Percentiles rank a stretch among this genome's conserved stretches.
These are phyloP conservation scores for Myotis pilosus DNA, from an alignment of 2,797 vertebrate species.

Conservation along the genomic window DNA sequence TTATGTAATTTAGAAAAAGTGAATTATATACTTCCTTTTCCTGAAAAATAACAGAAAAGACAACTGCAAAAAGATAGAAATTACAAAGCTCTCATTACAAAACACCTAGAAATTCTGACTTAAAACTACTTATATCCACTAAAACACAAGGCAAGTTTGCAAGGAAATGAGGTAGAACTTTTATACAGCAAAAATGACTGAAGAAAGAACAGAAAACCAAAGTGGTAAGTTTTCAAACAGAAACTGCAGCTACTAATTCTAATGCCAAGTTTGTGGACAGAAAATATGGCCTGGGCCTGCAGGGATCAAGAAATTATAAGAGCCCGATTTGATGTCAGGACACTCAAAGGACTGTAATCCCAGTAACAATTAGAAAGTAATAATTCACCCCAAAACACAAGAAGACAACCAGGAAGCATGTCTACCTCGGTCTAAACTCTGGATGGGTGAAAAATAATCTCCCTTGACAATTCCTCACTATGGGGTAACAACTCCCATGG, in stretches of 20 bases:
- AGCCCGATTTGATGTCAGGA: not conserved
- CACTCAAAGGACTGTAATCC: not conserved
- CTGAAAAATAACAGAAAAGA: slow-evolving; percentile 19
- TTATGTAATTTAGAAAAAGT: slow-evolving; percentile 6
- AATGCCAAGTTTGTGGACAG: not conserved
- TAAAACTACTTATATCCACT: not conserved
- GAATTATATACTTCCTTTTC: not conserved
- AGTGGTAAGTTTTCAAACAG: not conserved
- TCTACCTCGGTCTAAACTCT: not conserved
- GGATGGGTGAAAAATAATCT: not conserved
- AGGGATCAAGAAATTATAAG: not conserved
- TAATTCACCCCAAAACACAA: not conserved
- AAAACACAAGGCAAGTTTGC: not conserved
- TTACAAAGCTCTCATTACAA: not conserved
- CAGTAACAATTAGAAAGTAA: not conserved
- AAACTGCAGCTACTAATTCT: not conserved
- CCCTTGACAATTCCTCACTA: not conserved
- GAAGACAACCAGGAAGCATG: not conserved
- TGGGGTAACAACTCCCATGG: not conserved
- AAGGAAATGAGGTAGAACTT: not conserved
- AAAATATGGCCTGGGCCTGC: not conserved
- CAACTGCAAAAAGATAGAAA: not conserved
- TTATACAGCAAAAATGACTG: not conserved
- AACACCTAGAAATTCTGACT: not conserved
- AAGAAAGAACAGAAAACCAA: not conserved